Percentiles rank a stretch among this genome's conserved stretches.
Conservation (phyloP, 2,113 vertebrate species). For the Melanerpes formicivorus region DNA sequence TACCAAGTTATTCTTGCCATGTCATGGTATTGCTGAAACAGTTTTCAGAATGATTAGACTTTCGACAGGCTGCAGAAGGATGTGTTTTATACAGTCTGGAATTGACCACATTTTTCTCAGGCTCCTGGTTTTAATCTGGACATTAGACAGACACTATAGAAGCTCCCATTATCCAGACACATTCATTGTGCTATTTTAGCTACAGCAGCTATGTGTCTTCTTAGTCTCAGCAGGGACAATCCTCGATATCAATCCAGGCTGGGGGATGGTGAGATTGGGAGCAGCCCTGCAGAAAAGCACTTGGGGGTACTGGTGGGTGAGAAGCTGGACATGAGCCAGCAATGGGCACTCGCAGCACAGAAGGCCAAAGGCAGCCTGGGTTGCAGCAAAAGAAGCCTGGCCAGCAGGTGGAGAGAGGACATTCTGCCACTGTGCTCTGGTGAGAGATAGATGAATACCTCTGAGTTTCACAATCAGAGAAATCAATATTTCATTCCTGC, state of each 20-base stretch:
- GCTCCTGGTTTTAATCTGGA: conserved; percentile 58
- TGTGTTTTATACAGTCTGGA: conserved; percentile 13
- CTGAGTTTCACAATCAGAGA: not conserved
- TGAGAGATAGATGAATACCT: not conserved
- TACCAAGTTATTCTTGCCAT: conserved; percentile 17
- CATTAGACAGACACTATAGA: conserved; percentile 21
- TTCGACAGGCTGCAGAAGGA: conserved; percentile 13
- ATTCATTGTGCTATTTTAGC: not conserved
- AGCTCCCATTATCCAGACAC: conserved; percentile 30
- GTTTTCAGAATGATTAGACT: conserved; percentile 32
- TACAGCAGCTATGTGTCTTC: not conserved
- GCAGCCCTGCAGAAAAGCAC: too few relatives aligned
- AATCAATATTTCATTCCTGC: conserved; percentile 24
- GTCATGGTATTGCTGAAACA: conserved; percentile 43
- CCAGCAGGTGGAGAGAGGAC: too few relatives aligned
- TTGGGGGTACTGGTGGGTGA: too few relatives aligned
- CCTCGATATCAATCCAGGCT: not conserved
- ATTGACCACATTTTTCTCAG: conserved; percentile 45
- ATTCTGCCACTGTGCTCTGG: too few relatives aligned
- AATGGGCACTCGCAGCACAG: too few relatives aligned
- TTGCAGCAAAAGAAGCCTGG: too few relatives aligned
- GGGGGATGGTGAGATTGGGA: too few relatives aligned
- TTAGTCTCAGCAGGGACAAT: not conserved
- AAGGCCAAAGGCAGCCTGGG: too few relatives aligned
- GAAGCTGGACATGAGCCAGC: too few relatives aligned